These are phyloP conservation scores for Sylvicapra grimmia DNA, from an alignment of 2,113 vertebrate genomes.

Conservation along the genomic window DNA sequence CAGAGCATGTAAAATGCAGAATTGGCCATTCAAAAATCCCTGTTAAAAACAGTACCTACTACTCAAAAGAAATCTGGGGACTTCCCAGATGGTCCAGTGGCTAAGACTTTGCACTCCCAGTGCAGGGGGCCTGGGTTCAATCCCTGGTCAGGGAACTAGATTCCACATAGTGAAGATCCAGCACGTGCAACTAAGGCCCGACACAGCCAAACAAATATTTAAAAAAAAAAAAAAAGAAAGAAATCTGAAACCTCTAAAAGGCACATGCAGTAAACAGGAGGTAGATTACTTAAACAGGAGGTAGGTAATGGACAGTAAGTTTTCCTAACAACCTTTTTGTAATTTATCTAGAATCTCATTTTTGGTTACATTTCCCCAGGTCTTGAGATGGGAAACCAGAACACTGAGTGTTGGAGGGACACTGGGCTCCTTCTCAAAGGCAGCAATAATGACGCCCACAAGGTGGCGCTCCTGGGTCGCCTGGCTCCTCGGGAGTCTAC, in stretches of 20 bases:
- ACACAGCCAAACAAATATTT: not conserved
- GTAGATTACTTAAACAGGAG: not conserved
- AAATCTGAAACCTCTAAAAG: not conserved
- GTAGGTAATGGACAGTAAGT: not conserved
- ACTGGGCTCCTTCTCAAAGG: not conserved
- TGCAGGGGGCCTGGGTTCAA: not conserved
- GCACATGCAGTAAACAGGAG: not conserved
- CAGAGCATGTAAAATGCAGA: not conserved
- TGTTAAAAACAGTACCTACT: not conserved
- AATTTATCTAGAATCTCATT: not conserved
- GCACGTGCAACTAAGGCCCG: not conserved
- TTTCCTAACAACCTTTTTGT: not conserved
- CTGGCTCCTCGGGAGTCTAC: fast-evolving
- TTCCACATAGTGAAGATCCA: not conserved
- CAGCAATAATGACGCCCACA: not conserved
- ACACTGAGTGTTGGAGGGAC: too few species aligned
- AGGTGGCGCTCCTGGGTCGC: not conserved
- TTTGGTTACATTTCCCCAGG: not conserved
- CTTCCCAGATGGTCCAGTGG: not conserved
- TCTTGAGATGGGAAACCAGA: not conserved
- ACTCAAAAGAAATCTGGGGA: not conserved
- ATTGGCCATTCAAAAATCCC: not conserved
- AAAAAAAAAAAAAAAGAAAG: not conserved
- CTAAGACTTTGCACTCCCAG: not conserved
- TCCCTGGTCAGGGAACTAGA: not conserved